Conservation (phyloP, 2,888 invertebrate genomes). For the Ichneumoninae sp. region DNA sequence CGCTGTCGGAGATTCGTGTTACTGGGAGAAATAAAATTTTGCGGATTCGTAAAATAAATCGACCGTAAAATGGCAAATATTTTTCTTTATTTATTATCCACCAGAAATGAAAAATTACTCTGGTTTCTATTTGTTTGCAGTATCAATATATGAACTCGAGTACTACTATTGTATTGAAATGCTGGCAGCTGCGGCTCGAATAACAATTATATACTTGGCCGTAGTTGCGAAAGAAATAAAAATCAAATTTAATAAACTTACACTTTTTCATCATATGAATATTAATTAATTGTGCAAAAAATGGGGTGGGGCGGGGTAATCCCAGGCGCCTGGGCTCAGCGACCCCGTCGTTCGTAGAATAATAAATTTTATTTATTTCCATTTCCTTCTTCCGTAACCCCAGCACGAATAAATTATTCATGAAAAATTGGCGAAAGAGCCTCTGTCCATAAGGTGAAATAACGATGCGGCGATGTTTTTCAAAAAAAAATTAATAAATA, state of each 20-base stretch:
- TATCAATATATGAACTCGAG: conserved; percentile 4
- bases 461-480: conserved; percentile 34
- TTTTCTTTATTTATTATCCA: background rate
- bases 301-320: conserved; percentile 28
- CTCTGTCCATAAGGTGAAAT: conserved; percentile 48
- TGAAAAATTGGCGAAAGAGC: conserved; percentile 56
- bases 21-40: background rate
- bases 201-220: conserved; percentile 50
- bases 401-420: conserved; percentile 60
- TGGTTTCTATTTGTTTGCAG: background rate
- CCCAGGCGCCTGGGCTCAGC: conserved; percentile 43
- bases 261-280: conserved; percentile 64
- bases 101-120: background rate
- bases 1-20: background rate
- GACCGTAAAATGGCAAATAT: background rate
- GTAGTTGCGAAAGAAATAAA: conserved; percentile 45
- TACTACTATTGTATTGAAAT: conserved; percentile 2
- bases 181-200: conserved; percentile 36
- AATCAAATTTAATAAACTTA: conserved; percentile 57
- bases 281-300: conserved; percentile 57
- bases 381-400: conserved; percentile 34
- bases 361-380: conserved; percentile 51
- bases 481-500: conserved; percentile 46
- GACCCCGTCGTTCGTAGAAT: conserved; percentile 49
- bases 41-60: background rate